Base-by-base conservation (phyloP, 53 echinoderm and acorn worm species). In the Actinopyga echinites region DNA sequence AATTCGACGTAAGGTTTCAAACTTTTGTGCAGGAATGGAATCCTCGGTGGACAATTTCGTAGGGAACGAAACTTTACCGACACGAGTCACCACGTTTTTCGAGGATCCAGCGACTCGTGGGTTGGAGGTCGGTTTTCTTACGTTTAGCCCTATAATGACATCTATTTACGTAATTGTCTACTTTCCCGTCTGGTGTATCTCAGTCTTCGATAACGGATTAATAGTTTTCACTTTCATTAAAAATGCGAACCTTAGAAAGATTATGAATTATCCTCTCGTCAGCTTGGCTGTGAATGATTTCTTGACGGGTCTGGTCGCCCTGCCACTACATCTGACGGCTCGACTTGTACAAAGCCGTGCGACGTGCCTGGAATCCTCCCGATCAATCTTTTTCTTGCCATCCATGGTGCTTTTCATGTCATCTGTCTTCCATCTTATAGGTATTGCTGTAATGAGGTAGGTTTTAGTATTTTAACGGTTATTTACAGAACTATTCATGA, bases 351-450 rank as follows among this genome's bases (percentile, higher is more conserved):
- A n/a, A 15, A 40, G 24, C n/a, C 45, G 42, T 19, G 24, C 28
- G 2, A 71, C 44, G 6, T 71, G 71, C 45, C 40, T 24, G 40
- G 71, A 71, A 71, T 71, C 71, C 10, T 40, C 42, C 44, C 35
- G 71, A 1, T 15, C 44, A 10, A 21, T 71, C 4, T 34, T 71
- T 11, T 71, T 71, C n/a, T 23, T 71, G 12, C 71, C 71, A 8
- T 71, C 71, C 44, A 71, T 11, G 42, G 71, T 71, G 38, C 71
- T 71, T 5, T 71, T 71, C 37, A 25, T 71, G 40, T 71, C 71
- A 10, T 71, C 71, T 21, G 42, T 44, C 13, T 28, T 71, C 3
- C 71, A 71, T 71, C 42, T 71, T 10, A 32, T 71, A 26, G 43
- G 71, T 40, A 71, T 71, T 21, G 71, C 71, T 7, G 25, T 71